phyloP scores from a whole-genome alignment of 2,113 vertebrate species.

The Malurus alboscapulatus region DNA sequence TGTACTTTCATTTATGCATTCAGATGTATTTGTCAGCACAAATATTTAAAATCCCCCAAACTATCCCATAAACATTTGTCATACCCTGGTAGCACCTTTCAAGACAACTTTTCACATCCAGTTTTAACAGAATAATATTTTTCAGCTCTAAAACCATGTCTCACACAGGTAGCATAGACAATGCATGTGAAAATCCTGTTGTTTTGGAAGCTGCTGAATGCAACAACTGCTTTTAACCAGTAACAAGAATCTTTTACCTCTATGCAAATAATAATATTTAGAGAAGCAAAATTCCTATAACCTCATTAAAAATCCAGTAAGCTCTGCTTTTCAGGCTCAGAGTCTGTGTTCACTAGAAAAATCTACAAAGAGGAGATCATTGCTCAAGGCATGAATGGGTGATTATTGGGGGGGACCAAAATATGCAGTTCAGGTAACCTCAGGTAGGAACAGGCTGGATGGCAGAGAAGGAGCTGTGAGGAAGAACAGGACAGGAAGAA shows the following conservation, averaged over 20 bases:
- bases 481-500: not conserved
- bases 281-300: not conserved
- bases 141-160: not conserved
- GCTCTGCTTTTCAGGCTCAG: not conserved
- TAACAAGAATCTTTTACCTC: not conserved
- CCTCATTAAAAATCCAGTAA: not conserved
- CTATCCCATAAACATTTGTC: not conserved
- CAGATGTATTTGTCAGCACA: not conserved
- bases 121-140: not conserved
- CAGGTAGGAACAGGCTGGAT: not conserved
- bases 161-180: not conserved
- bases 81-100: not conserved
- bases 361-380: not conserved
- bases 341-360: not conserved
- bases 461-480: not conserved
- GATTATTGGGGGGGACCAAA: not conserved
- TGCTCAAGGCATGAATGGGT: not conserved
- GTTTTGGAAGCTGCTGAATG: not conserved
- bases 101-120: not conserved
- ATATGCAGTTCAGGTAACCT: not conserved
- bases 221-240: not conserved
- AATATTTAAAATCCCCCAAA: not conserved
- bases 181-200: not conserved
- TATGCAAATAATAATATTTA: not conserved
- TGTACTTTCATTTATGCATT: not conserved